Conservation (phyloP, 2,888 invertebrate species). For the Lasioglossum morio region DNA sequence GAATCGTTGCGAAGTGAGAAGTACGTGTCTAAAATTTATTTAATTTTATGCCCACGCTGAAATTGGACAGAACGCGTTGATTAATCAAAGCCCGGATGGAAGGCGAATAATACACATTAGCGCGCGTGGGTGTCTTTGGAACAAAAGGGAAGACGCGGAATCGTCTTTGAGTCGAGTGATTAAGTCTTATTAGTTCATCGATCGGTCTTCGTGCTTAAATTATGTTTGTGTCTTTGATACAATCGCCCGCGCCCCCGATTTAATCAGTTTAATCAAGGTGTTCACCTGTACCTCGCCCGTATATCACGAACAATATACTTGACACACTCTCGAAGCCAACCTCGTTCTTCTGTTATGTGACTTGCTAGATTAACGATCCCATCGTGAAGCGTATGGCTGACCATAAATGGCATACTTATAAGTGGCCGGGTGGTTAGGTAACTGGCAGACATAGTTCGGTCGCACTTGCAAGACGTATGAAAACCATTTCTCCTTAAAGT, state of each 20-base stretch:
- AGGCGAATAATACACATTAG: neutral
- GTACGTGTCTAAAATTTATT: neutral
- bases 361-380: constrained; percentile 46
- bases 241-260: constrained; percentile 31
- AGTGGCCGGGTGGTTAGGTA: constrained; percentile 35
- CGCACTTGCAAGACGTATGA: neutral
- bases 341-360: constrained; percentile 42
- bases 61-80: neutral
- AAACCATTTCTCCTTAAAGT: neutral
- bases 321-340: constrained; percentile 26
- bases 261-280: constrained; percentile 53
- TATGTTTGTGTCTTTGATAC: constrained; percentile 32
- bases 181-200: constrained; percentile 1
- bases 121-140: neutral
- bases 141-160: neutral
- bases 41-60: neutral
- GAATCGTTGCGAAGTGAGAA: neutral
- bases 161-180: neutral
- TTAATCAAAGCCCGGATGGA: neutral
- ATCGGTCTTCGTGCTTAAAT: constrained; percentile 3
- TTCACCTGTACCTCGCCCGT: constrained; percentile 40
- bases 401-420: constrained; percentile 48
- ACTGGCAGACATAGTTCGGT: neutral
- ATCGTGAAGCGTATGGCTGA: neutral
- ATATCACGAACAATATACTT: constrained; percentile 38